phyloP scores from a whole-genome alignment of 2,888 invertebrate genomes.

The Philhelius pedissequus region DNA sequence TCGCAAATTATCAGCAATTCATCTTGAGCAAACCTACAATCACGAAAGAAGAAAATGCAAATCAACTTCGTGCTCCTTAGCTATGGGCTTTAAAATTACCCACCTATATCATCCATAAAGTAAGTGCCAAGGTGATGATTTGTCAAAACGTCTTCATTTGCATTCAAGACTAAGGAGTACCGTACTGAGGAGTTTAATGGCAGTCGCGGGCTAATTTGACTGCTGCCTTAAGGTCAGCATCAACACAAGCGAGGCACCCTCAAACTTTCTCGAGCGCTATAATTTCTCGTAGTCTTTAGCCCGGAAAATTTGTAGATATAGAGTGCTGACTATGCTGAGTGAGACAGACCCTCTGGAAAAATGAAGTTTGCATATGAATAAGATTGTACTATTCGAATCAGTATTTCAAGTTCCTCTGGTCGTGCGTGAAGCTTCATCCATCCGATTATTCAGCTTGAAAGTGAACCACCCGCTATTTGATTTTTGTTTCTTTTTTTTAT shows the following conservation, averaged over 20 bases:
- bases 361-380: constrained; percentile 8
- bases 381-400: neutral
- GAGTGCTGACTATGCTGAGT: neutral
- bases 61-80: neutral
- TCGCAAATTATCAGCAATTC: constrained; percentile 46
- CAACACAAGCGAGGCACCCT: neutral
- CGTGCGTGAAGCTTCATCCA: constrained; percentile 65
- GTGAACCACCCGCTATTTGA: constrained; percentile 18
- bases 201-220: constrained; percentile 2
- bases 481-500: neutral
- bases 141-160: constrained; percentile 56
- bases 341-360: neutral
- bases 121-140: constrained; percentile 41
- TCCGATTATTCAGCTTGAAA: constrained; percentile 36
- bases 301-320: neutral
- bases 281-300: constrained; percentile 14
- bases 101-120: constrained; percentile 18
- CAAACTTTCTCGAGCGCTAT: constrained; percentile 26
- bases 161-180: constrained; percentile 7
- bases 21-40: constrained; percentile 24
- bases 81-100: constrained; percentile 3
- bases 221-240: constrained; percentile 17
- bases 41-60: neutral
- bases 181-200: constrained; percentile 18
- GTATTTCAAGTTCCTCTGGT: constrained; percentile 35